A percentile compares a stretch with the other conserved stretches of the same genome.
Conservation (phyloP, 2,888 invertebrate species). For the Podabrus alpinus region DNA sequence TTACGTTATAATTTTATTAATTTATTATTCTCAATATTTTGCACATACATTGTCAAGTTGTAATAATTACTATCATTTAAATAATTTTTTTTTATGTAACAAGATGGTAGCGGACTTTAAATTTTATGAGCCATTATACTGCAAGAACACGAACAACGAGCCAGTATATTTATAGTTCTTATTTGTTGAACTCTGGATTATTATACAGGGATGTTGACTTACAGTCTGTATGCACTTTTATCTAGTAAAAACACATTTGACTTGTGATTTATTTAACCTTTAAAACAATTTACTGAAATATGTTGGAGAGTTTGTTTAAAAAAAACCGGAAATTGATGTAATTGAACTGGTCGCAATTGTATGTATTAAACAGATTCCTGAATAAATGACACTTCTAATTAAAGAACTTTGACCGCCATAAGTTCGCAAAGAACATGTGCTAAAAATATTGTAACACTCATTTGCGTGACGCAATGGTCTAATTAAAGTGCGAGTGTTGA, state of each 20-base stretch:
- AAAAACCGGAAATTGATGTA: not conserved
- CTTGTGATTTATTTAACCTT: not conserved
- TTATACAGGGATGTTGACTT: not conserved
- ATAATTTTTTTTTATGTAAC: not conserved
- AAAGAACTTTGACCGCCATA: constrained; percentile 3
- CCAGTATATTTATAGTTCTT: not conserved
- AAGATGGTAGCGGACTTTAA: not conserved
- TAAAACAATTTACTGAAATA: not conserved
- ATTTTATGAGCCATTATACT: not conserved
- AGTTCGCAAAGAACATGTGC: not conserved
- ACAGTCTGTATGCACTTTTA: not conserved
- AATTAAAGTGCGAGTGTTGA: not conserved
- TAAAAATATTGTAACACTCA: constrained; percentile 2
- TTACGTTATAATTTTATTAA: not conserved
- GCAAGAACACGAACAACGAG: not conserved
- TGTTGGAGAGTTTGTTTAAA: not conserved
- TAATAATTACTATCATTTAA: not conserved
- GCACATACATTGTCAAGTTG: not conserved
- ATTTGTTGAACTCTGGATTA: not conserved
- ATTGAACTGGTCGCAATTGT: not conserved
- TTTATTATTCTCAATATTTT: not conserved
- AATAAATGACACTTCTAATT: not conserved
- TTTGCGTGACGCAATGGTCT: not conserved
- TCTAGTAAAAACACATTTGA: not conserved
- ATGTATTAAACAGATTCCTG: not conserved